Conservation (phyloP, 2,797 vertebrate genomes). For the Adelosebastes latens region DNA sequence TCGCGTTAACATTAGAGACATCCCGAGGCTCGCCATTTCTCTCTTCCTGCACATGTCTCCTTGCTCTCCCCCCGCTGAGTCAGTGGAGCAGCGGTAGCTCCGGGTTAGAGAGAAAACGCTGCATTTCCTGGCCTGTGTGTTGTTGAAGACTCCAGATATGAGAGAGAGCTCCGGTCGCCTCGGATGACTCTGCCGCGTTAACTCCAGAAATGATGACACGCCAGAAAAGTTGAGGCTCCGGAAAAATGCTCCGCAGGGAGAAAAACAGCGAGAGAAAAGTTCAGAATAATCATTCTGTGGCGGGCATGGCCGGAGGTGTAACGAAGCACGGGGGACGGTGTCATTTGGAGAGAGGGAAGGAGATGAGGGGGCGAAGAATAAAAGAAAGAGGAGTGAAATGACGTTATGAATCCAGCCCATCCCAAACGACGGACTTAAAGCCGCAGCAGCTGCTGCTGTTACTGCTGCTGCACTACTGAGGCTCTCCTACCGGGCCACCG, state of each 20-base stretch:
- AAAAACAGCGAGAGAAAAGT: conserved; percentile 22
- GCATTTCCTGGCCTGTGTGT: conserved; percentile 37
- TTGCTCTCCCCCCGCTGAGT: background rate
- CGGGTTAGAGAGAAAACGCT: conserved; percentile 24
- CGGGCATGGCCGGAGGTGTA: conserved; percentile 45
- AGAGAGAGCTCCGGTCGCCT: conserved; percentile 12
- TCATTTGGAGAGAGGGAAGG: conserved; percentile 37
- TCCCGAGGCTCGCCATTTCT: conserved; percentile 6
- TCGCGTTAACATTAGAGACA: conserved; percentile 6
- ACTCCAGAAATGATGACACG: conserved; percentile 63
- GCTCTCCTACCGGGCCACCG: background rate
- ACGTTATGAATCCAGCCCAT: conserved; percentile 65
- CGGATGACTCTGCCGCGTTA: conserved; percentile 49
- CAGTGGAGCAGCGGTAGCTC: background rate
- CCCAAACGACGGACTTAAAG: conserved; percentile 68
- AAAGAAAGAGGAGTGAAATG: conserved; percentile 63
- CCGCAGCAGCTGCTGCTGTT: conserved; percentile 49
- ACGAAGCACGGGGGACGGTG: conserved; percentile 18
- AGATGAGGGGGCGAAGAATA: conserved; percentile 50
- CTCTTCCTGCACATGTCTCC: background rate
- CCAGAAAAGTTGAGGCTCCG: conserved; percentile 60
- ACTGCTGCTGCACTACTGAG: conserved; percentile 13
- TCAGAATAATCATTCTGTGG: conserved; percentile 27
- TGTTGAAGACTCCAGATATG: background rate
- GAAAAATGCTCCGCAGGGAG: conserved; percentile 34